Evolutionary conservation across 37 sponge, comb jelly and placozoan species (phyloP).

Genomic region (Amphimedon queenslandica): DNA sequence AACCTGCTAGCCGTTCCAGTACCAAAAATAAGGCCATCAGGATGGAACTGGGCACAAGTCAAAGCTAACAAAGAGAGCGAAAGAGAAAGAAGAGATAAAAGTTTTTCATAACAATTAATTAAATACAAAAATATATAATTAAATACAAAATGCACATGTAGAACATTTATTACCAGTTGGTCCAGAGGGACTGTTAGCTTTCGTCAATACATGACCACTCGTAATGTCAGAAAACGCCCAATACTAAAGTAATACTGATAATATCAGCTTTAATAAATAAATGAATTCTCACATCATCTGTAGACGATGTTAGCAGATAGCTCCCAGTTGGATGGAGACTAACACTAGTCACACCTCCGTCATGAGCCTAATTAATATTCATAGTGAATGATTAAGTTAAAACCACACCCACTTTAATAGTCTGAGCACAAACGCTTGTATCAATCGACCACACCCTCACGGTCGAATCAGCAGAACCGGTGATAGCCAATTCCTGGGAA

Average conservation of each 20-base stretch:
- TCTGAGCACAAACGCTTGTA: constrained; percentile 29
- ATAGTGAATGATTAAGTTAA: not conserved
- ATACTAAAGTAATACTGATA: constrained; percentile 28
- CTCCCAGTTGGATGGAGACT: constrained; percentile 97
- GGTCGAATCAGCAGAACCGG: constrained; percentile 90
- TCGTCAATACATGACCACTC: constrained; percentile 74
- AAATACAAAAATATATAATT: too few relatives aligned
- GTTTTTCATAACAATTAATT: too few relatives aligned
- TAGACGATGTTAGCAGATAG: constrained; percentile 85
- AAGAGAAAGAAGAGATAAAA: not conserved
- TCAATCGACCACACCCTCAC: constrained; percentile 80
- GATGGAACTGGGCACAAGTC: constrained; percentile 99
- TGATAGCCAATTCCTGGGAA: constrained; percentile 68
- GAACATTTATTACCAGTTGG: constrained; percentile 41
- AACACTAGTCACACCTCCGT: constrained; percentile 89
- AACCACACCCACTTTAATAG: constrained; percentile 56
- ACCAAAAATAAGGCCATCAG: constrained; percentile 99
- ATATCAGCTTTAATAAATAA: not conserved
- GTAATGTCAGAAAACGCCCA: constrained; percentile 97
- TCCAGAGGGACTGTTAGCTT: constrained; percentile 52
- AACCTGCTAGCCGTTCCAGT: constrained; percentile 95
- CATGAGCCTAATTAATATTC: constrained; percentile 67
- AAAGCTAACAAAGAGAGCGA: constrained; percentile 38
- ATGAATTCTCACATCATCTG: constrained; percentile 63
- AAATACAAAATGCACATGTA: too few relatives aligned